Evolutionary conservation across 2,888 invertebrate species (phyloP).

Genomic region (Idaea aversata): DNA sequence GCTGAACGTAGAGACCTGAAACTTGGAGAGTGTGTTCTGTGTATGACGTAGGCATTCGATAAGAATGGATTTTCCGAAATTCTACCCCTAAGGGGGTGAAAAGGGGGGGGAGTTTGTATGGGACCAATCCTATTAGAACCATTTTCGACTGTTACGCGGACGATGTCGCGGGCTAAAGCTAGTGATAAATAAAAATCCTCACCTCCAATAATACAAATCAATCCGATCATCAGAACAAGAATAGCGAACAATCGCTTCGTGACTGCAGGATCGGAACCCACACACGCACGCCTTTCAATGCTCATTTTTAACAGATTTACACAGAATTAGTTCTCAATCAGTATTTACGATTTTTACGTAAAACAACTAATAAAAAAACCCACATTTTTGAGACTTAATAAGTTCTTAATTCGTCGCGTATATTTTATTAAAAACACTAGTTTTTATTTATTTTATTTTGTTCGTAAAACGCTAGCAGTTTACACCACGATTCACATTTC

Average conservation of each 20-base stretch:
- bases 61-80: too few species aligned
- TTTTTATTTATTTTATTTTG: not conserved
- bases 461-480: conserved; percentile 11
- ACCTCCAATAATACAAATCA: conserved; percentile 68
- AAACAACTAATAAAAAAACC: not conserved
- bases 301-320: conserved; percentile 38
- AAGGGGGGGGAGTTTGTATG: too few species aligned
- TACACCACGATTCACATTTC: not conserved
- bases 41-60: too few species aligned
- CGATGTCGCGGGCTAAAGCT: too few species aligned
- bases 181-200: conserved; percentile 36
- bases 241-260: conserved; percentile 59
- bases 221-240: conserved; percentile 57
- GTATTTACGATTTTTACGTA: not conserved
- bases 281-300: conserved; percentile 49
- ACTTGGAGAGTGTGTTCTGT: too few species aligned
- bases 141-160: too few species aligned
- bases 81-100: too few species aligned
- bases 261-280: conserved; percentile 55
- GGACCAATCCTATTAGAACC: too few species aligned
- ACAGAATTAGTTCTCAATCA: not conserved
- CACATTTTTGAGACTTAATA: not conserved
- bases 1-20: too few species aligned
- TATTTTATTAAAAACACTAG: not conserved
- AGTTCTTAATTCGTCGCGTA: not conserved